phyloP scores from a whole-genome alignment of 1,140 invertebrate species.

The Leptinotarsa texana region DNA sequence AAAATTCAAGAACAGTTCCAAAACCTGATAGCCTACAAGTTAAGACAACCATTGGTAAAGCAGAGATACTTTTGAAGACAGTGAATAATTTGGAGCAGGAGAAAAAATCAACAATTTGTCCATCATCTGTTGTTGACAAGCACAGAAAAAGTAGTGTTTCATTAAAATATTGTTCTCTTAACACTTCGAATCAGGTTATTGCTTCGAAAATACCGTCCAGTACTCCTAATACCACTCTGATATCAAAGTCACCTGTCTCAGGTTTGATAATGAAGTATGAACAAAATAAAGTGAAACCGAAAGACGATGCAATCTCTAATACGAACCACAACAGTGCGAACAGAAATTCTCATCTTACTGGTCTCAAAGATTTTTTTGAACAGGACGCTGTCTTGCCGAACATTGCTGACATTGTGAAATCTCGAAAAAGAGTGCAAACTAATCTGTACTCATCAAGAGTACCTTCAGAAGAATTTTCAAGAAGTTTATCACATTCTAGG shows the following conservation, averaged over 20 bases:
- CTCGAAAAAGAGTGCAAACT: not conserved
- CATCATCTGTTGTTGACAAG: too few relatives aligned
- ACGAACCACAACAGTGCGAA: not conserved
- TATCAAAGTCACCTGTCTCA: not conserved
- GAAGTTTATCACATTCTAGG: not conserved
- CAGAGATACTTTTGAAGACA: too few relatives aligned
- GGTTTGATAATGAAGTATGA: not conserved
- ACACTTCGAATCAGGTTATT: not conserved
- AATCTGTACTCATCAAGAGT: not conserved
- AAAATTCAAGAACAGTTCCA: too few relatives aligned
- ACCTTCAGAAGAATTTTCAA: not conserved
- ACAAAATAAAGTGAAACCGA: not conserved
- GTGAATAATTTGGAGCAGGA: too few relatives aligned
- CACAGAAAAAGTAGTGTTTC: too few relatives aligned
- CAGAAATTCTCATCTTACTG: not conserved
- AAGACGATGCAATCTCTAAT: not conserved
- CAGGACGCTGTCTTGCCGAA: not conserved
- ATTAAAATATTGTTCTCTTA: too few relatives aligned
- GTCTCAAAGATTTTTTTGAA: not conserved
- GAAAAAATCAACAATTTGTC: too few relatives aligned
- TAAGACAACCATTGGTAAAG: too few relatives aligned
- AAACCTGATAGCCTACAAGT: too few relatives aligned
- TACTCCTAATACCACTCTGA: not conserved
- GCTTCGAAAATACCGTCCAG: not conserved
- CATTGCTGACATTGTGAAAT: constrained; percentile 8